These are phyloP conservation scores for Pseudachorutes palmiensis DNA, from an alignment of 1,140 invertebrate genomes.

Conservation along the genomic window DNA sequence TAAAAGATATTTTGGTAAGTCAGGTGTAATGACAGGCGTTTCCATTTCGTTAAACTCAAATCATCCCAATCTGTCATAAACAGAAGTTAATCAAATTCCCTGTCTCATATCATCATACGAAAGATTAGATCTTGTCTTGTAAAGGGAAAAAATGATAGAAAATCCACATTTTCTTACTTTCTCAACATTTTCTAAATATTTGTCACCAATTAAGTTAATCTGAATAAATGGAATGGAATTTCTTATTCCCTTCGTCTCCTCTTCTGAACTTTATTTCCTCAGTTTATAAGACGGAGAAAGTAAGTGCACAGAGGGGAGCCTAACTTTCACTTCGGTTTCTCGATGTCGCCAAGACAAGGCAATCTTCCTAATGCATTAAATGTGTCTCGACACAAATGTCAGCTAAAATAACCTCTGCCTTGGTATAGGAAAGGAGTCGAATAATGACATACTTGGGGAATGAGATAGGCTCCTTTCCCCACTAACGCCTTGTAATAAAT, in stretches of 20 bases:
- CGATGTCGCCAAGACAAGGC: slow-evolving; percentile 26
- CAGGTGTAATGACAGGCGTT: too few relatives aligned
- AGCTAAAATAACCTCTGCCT: slow-evolving; percentile 28
- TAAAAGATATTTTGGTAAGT: too few relatives aligned
- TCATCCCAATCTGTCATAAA: too few relatives aligned
- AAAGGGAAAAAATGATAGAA: not conserved
- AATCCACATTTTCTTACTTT: not conserved
- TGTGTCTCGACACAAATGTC: slow-evolving; percentile 36
- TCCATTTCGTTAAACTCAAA: too few relatives aligned
- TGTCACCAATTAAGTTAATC: not conserved
- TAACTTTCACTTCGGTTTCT: slow-evolving; percentile 2
- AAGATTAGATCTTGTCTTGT: too few relatives aligned
- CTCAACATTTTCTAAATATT: not conserved
- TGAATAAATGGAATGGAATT: not conserved
- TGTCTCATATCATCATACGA: too few relatives aligned
- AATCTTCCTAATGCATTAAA: slow-evolving; percentile 38
- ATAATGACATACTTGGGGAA: slow-evolving; percentile 1
- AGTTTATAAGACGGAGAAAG: too few relatives aligned
- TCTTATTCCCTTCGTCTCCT: not conserved
- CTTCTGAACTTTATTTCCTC: not conserved
- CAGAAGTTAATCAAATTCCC: too few relatives aligned
- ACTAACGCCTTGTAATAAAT: slow-evolving; percentile 14
- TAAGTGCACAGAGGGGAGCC: too few relatives aligned
- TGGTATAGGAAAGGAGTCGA: not conserved
- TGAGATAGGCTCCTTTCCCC: not conserved